phyloP scores from a whole-genome alignment of 2,797 vertebrate genomes.

The Oreochromis mossambicus region DNA sequence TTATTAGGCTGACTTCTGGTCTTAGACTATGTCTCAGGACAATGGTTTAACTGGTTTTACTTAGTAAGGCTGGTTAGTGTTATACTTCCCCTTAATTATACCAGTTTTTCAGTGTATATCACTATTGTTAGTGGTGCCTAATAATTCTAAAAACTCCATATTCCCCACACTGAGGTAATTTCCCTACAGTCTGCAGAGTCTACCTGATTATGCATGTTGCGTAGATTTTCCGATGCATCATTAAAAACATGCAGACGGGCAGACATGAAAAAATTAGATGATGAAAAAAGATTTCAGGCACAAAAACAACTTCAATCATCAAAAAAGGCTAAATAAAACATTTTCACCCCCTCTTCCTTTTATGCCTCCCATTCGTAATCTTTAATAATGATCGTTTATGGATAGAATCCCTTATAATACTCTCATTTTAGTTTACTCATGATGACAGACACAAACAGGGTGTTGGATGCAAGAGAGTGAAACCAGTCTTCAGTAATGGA shows the following conservation, averaged over 20 bases:
- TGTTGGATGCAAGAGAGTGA: neutral
- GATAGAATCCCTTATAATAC: neutral
- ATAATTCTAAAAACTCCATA: neutral
- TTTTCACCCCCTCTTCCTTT: neutral
- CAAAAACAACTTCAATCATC: neutral
- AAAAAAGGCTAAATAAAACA: neutral
- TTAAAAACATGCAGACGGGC: neutral
- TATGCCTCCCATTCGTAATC: neutral
- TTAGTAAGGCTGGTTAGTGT: neutral
- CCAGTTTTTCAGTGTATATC: neutral
- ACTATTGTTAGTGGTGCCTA: neutral
- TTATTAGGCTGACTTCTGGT: neutral
- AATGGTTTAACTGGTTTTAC: neutral
- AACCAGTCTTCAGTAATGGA: constrained; percentile 28
- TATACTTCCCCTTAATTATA: neutral
- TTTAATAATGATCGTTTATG: neutral
- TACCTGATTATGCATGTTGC: neutral
- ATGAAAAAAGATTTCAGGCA: neutral
- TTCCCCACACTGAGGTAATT: neutral
- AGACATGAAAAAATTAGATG: neutral
- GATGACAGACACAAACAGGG: constrained; percentile 11
- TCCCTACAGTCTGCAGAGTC: neutral
- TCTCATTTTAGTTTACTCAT: constrained; percentile 18
- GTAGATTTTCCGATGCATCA: neutral
- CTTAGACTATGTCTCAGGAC: neutral